Base-by-base conservation (phyloP, 37 sponge, comb jelly and placozoan genomes). In the Amphimedon queenslandica region DNA sequence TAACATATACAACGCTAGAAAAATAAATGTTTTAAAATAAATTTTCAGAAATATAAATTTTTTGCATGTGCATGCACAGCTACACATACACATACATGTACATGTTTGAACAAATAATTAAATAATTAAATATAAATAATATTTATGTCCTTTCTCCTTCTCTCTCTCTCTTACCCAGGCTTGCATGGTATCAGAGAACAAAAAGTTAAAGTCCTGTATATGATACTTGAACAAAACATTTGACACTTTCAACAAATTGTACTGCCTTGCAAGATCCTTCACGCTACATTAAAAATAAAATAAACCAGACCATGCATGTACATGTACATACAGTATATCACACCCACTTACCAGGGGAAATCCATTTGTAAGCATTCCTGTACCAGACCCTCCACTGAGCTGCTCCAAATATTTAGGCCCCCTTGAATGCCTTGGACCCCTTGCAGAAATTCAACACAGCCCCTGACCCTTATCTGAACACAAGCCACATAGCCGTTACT, bases 221-320 rank as follows among this genome's bases (percentile, higher is more conserved):
- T 69, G 75, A 57, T 90, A 90, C 8, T 73, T 72, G n/a, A 67
- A 72, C 2, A 79, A 71, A n/a, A 84, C 63, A 30, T 51, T 80
- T 63, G 81, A 80, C 57, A 84, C 61, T 69, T 81, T 71, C 5
- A 83, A 61, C 64, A 84, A 40, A 10, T 66, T 31, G 58, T 81
- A 84, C 53, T 68, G 86, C 5, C 56, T 77, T 69, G 64, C 28
- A 16, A 90, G 86, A n/a, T 41, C 55, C 67, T 42, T 35, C 4
- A 71, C 64, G 21, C 32, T 42, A 71, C 10, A 23, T 24, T 10
- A 71, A 11, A 71, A 23, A 11, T 8, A 37, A 8, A 37, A 10
- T 33, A 68, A 34, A 36, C 11, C 10, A 68, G 24, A 71, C 28
- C 33, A 66, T 21, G 38, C 3, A 37, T 2, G 3, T 2, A 40